These are phyloP conservation scores for Diachasma alloeum DNA, from an alignment of 1,140 invertebrate genomes.

Conservation along the genomic window DNA sequence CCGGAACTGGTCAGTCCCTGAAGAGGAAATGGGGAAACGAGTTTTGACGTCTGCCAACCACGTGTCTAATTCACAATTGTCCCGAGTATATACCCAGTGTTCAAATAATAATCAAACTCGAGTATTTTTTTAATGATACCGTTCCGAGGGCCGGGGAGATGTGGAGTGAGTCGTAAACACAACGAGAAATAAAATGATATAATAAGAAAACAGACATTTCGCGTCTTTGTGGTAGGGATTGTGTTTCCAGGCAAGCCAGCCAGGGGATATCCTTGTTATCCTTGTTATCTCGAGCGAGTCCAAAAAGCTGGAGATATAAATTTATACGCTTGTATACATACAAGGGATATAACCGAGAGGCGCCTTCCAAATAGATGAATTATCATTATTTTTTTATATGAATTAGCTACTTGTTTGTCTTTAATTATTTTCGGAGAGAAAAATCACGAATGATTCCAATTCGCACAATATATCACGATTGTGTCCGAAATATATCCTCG, in stretches of 20 bases:
- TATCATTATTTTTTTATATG: not conserved
- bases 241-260: constrained; percentile 6
- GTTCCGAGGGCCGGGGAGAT: not conserved
- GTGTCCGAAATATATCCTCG: no score
- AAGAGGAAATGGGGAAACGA: constrained; percentile 46
- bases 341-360: constrained; percentile 19
- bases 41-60: constrained; percentile 61
- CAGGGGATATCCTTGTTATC: constrained; percentile 36
- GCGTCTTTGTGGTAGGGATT: not conserved
- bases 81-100: constrained; percentile 31
- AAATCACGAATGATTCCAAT: no score
- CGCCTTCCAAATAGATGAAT: constrained; percentile 23
- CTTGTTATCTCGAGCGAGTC: constrained; percentile 35
- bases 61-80: constrained; percentile 38
- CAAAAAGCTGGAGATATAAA: constrained; percentile 2
- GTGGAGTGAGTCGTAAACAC: not conserved
- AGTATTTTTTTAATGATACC: not conserved
- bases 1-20: constrained; percentile 35
- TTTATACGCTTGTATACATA: constrained; percentile 14
- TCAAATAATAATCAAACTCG: constrained; percentile 7
- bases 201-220: not conserved
- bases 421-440: no score
- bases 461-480: no score
- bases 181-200: not conserved
- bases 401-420: no score